A percentile compares a stretch with the other conserved stretches of the same genome.
These are phyloP conservation scores for Zoanthus sociatus DNA, from an alignment of 92 coral and sea anemone species.

Conservation along the genomic window DNA sequence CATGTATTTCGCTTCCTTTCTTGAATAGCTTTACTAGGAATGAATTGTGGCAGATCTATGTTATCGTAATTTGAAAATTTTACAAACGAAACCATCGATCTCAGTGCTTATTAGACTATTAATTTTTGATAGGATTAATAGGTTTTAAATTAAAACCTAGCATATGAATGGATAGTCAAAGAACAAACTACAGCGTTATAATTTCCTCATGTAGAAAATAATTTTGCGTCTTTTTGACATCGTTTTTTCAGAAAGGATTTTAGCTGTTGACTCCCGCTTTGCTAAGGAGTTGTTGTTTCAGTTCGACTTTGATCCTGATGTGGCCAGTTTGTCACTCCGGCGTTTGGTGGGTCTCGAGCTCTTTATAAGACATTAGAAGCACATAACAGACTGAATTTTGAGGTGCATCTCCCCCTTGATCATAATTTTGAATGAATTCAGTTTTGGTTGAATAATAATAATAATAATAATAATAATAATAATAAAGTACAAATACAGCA, in stretches of 20 bases:
- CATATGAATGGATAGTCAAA: not conserved
- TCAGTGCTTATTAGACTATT: not conserved
- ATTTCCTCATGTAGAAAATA: conserved; percentile 38
- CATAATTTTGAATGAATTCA: conserved; percentile 21
- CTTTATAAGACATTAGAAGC: conserved; percentile 21
- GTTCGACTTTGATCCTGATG: conserved; percentile 16
- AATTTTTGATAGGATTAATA: not conserved
- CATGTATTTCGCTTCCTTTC: too few species aligned
- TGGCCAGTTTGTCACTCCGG: conserved; percentile 13
- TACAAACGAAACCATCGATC: not conserved
- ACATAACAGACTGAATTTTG: conserved; percentile 21
- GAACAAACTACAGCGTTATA: conserved; percentile 13
- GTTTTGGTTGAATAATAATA: not conserved
- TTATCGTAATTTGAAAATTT: not conserved
- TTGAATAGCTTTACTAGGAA: too few species aligned
- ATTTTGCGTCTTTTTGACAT: conserved; percentile 17
- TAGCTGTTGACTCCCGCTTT: conserved; percentile 33
- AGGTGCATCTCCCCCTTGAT: conserved; percentile 18
- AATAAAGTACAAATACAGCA: too few species aligned
- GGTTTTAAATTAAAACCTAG: not conserved
- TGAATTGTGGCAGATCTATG: too few species aligned
- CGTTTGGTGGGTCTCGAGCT: conserved; percentile 37
- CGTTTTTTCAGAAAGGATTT: conserved; percentile 10
- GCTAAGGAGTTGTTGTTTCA: conserved; percentile 21
- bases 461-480: too few species aligned